Base-by-base conservation (phyloP, 2,797 vertebrate species). In the Antennarius maculatus region DNA sequence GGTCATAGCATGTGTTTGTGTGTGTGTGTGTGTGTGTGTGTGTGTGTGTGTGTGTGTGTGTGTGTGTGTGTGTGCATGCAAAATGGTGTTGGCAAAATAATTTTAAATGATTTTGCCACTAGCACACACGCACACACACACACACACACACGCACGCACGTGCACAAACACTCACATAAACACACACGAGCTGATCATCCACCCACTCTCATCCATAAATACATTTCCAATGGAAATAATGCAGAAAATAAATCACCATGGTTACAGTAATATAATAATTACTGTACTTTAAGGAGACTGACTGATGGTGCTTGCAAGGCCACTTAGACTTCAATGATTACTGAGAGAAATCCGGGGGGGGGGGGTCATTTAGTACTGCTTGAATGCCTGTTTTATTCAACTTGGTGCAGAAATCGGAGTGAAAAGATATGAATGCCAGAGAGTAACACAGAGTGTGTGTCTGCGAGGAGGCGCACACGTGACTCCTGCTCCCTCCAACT, bases 191-290 rank as follows among this genome's bases (percentile, higher is more conserved):
- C 61, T 57, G 68, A 71, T 81, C 79, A 27, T 54, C 83, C 76
- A 3, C 89, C 86, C 84, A 87, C 89, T 85, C 84, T 58, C 48
- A 14, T 75, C 89, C 82, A 79, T 71, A 84, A 89, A 88, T 84
- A 87, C 71, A 81, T 79, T 84, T 82, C 63, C 66, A 73, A 61
- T 67, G 76, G 63, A 84, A 79, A 85, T 84, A 71, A 82, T 61
- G 65, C 63, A 74, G 78, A 67, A 85, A 79, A 86, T 86, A 86
- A 76, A 87, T 90, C 82, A 71, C 88, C 85, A 88, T 91, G 84
- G 88, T 84, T 81, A 85, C 88, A 48, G 71, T 82, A 89, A 90
- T 86, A 43, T 77, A 83, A 87, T 90, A 85, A 89, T 82, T 83
- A 72, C 54, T 6, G 68, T 51, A 60, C 66, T 74, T 68, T 56